These are phyloP conservation scores for Arrhopalites spinosus DNA, from an alignment of 2,888 invertebrate genomes.

Conservation along the genomic window DNA sequence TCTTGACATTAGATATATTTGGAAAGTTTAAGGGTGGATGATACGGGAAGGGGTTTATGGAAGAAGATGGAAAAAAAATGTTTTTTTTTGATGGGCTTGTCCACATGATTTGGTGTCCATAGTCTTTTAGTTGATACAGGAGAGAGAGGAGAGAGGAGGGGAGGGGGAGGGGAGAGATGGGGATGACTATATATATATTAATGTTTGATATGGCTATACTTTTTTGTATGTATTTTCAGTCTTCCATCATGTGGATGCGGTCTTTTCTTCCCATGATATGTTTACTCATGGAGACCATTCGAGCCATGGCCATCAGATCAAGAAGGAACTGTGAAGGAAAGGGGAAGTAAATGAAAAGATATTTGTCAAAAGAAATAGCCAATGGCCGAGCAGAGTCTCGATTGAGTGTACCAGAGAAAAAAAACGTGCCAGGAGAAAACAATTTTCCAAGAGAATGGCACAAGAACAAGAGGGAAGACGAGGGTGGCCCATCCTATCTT, in stretches of 20 bases:
- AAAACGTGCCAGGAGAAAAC: conserved; percentile 26
- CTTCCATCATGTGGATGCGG: conserved; percentile 5
- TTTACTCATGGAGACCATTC: conserved; percentile 36
- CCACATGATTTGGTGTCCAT: background rate
- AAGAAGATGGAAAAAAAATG: background rate
- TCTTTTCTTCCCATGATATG: conserved; percentile 33
- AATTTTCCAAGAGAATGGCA: conserved; percentile 29
- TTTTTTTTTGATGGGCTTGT: no score
- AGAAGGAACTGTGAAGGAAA: conserved; percentile 5
- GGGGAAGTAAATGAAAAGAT: conserved; percentile 40
- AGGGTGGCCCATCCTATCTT: no score
- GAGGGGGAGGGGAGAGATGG: background rate
- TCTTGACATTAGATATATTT: background rate
- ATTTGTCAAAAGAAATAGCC: conserved; percentile 42
- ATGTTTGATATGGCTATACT: background rate
- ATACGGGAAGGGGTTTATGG: background rate
- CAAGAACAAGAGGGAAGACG: background rate
- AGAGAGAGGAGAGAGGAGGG: background rate
- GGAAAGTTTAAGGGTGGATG: background rate
- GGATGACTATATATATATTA: background rate
- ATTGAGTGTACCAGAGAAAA: conserved; percentile 7
- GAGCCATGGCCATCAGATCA: background rate
- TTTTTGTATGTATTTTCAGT: background rate
- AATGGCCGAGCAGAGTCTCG: conserved; percentile 37
- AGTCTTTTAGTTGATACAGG: background rate